These are phyloP conservation scores for Lathamus discolor DNA, from an alignment of 2,113 vertebrate species.

Conservation along the genomic window DNA sequence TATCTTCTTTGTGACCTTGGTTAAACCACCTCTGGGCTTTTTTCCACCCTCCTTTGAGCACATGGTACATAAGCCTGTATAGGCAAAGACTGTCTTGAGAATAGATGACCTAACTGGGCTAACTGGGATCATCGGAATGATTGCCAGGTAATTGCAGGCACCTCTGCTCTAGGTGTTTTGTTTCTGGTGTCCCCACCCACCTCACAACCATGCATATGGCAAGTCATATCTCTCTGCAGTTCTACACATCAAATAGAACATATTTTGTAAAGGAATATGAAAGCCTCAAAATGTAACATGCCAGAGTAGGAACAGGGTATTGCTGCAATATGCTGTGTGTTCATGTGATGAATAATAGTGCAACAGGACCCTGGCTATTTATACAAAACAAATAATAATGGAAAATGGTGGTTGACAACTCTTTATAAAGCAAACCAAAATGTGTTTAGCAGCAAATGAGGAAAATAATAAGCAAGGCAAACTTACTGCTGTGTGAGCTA, in stretches of 20 bases:
- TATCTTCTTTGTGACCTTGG: not conserved
- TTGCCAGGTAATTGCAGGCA: not conserved
- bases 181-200: not conserved
- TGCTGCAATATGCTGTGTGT: not conserved
- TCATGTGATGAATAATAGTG: not conserved
- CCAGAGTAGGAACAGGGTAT: not conserved
- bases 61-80: not conserved
- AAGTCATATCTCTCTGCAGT: not conserved
- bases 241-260: rapidly evolving
- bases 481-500: not conserved
- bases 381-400: slow-evolving; percentile 10
- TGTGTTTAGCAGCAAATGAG: slow-evolving; percentile 4
- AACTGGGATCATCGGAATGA: rapidly evolving
- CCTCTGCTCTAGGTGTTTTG: not conserved
- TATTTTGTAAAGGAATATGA: not conserved
- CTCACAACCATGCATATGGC: rapidly evolving
- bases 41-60: not conserved
- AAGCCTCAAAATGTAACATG: not conserved
- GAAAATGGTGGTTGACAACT: not conserved
- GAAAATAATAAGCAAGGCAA: slow-evolving; percentile 40
- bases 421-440: not conserved
- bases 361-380: not conserved
- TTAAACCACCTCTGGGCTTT: not conserved
- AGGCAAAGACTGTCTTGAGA: not conserved
- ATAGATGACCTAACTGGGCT: not conserved